phyloP scores from a whole-genome alignment of 1,140 invertebrate genomes.

The Callitettix versicolor region DNA sequence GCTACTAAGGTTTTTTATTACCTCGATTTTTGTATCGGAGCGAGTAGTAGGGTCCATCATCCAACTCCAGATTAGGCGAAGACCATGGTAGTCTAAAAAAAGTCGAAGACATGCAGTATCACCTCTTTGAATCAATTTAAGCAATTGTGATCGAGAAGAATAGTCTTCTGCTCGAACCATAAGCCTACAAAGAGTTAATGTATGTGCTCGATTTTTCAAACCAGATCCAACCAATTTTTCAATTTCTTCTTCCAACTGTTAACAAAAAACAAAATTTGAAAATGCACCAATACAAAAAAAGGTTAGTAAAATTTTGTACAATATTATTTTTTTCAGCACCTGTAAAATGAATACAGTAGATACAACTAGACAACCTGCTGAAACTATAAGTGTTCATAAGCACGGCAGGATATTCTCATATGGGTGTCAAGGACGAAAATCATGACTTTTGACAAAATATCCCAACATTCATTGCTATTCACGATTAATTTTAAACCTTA shows the following conservation, averaged over 20 bases:
- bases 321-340: too few relatives aligned
- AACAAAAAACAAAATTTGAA: conserved; percentile 27
- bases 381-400: too few relatives aligned
- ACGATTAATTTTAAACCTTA: too few relatives aligned
- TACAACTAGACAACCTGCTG: too few relatives aligned
- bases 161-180: conserved; percentile 83
- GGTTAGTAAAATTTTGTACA: too few relatives aligned
- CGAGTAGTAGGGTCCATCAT: conserved; percentile 57
- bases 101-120: conserved; percentile 72
- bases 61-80: conserved; percentile 83
- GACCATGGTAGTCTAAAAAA: conserved; percentile 90
- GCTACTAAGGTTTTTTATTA: too few relatives aligned
- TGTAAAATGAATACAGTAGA: too few relatives aligned
- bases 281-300: neutral
- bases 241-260: conserved; percentile 68
- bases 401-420: too few relatives aligned
- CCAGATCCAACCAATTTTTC: conserved; percentile 58
- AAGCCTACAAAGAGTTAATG: conserved; percentile 73
- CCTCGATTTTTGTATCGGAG: conserved; percentile 41
- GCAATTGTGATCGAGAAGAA: conserved; percentile 50
- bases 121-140: conserved; percentile 57
- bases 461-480: too few relatives aligned
- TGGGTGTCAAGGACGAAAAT: too few relatives aligned
- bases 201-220: conserved; percentile 78
- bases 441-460: too few relatives aligned